Evolutionary conservation across 2,888 invertebrate species (phyloP), one percentile per base, ranked within the genome.

Genomic region (Drosophila nigritarsus): DNA sequence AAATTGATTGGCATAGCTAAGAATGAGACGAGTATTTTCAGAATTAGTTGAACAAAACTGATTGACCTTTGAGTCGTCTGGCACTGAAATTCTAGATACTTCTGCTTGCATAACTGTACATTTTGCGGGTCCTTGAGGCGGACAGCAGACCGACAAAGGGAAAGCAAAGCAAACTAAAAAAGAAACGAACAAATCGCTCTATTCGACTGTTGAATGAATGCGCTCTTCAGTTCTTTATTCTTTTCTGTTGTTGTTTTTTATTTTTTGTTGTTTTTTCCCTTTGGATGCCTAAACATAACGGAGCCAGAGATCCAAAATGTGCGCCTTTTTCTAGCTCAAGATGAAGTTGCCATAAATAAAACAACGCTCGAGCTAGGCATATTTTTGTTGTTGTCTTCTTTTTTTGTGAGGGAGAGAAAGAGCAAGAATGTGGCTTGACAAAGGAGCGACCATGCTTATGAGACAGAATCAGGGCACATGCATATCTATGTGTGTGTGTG

Each of bases 331-430:
- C 56, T 67, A 40, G 48, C 66, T 63, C 53, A 69, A 75, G 24
- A 24, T 56, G 56, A 54, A 48, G 69, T 70, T 72, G 70, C 72
- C 66, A 80, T 78, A 87, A 89, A 89, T 87, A 85, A 83, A 78
- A 65, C 60, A 78, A 65, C 53, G 55, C 71, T 73, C 56, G 73
- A 69, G 71, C 55, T 54, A 34, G n/a, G 45, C 36, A 50, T 53
- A 20, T 27, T 36, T 36, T 53, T 34, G 20, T 51, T 24, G 20
- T 51, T 48, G 15, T 20, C 9, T 30, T 20, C 9, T 30, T 30
- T 20, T 32, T 8, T 27, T 27, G 11, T 13, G 27, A 24, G n/a
- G n/a, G 42, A 15, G 42, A 34, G n/a, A 8, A 34, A 63, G 20
- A 13, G 13, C n/a, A 20, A 6, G 30, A 66, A 13, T n/a, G 18